These are phyloP conservation scores for Neodon shergylaensis DNA, from an alignment of 2,113 vertebrate species.

Conservation along the genomic window DNA sequence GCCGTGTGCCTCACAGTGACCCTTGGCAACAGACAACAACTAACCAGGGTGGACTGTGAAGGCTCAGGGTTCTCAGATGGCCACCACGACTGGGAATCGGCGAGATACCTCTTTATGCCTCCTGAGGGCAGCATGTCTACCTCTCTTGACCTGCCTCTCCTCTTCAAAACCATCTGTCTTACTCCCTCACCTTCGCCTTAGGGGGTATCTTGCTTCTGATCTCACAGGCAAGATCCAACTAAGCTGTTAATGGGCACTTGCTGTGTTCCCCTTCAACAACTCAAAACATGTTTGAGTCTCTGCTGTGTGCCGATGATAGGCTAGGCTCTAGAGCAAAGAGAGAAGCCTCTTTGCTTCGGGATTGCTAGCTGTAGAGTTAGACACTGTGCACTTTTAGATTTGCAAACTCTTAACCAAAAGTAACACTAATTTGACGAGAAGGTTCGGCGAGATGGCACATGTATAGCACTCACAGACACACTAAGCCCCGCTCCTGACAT, in stretches of 20 bases:
- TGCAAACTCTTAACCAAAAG: not conserved
- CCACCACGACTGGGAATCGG: not conserved
- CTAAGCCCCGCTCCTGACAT: not conserved
- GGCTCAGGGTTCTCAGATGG: not conserved
- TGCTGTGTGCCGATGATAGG: not conserved
- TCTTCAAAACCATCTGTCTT: not conserved
- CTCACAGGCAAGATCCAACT: conserved; percentile 20
- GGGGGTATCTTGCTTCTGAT: not conserved
- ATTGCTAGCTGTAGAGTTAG: not conserved
- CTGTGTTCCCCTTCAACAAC: not conserved
- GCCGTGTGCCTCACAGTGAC: not conserved
- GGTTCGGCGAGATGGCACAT: not conserved
- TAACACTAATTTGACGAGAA: not conserved
- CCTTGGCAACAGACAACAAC: not conserved
- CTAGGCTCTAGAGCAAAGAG: not conserved
- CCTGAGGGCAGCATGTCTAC: conserved; percentile 25
- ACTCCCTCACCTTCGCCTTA: not conserved
- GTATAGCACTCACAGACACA: not conserved
- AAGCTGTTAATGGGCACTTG: not conserved
- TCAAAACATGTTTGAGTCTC: not conserved
- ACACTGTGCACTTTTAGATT: not conserved
- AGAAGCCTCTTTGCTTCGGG: not conserved
- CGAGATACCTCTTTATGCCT: not conserved
- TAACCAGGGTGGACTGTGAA: not conserved
- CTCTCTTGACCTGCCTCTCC: not conserved